Percentiles rank a stretch among this genome's conserved stretches.
Conservation (phyloP, 30 jellyfish, hydroid and myxozoan species). For the Cassiopea xamachana region DNA sequence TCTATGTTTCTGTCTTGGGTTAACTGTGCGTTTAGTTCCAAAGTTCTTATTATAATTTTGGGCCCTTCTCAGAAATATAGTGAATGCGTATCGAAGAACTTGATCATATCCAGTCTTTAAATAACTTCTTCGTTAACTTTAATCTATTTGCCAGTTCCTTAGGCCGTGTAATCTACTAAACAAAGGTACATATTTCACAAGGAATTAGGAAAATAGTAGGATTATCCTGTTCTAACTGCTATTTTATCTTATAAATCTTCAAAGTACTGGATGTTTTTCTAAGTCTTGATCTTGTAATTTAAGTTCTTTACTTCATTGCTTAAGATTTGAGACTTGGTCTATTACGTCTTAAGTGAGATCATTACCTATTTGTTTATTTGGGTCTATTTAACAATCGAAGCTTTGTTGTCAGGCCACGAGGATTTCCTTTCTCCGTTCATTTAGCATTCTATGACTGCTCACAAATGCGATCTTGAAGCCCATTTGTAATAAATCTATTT, state of each 20-base stretch:
- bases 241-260: not conserved
- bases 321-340: not conserved
- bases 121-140: not conserved
- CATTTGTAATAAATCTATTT: not conserved
- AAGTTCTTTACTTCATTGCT: not conserved
- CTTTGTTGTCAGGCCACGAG: not conserved
- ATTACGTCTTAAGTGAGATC: not conserved
- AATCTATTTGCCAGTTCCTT: not conserved
- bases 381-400: not conserved
- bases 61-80: not conserved
- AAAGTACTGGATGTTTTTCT: not conserved
- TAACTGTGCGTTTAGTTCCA: not conserved
- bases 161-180: not conserved
- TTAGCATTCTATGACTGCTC: not conserved
- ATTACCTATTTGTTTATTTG: not conserved
- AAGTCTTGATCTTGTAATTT: not conserved
- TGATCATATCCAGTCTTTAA: not conserved
- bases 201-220: constrained; percentile 3
- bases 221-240: not conserved
- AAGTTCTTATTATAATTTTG: not conserved
- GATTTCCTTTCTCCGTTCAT: constrained; percentile 4
- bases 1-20: no score
- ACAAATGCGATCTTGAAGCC: not conserved
- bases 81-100: not conserved
- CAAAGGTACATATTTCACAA: constrained; percentile 7